These are phyloP conservation scores for Chaetodon trifasciatus DNA, from an alignment of 2,797 vertebrate species.

Conservation along the genomic window DNA sequence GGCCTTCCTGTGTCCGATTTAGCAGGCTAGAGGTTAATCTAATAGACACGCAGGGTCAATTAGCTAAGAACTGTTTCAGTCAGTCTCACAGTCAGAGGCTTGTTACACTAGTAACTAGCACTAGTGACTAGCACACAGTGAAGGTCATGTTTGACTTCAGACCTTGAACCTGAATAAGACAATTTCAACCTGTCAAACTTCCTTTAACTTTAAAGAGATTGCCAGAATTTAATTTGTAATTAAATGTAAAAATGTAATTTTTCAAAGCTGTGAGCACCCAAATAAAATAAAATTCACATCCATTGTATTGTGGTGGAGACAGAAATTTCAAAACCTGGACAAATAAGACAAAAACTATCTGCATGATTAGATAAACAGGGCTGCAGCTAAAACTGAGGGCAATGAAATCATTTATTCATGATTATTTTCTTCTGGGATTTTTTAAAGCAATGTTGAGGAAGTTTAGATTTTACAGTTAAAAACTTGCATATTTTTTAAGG, in stretches of 20 bases:
- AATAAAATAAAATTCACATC: too few species aligned
- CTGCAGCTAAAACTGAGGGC: too few species aligned
- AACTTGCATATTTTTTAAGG: not conserved
- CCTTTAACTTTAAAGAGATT: not conserved
- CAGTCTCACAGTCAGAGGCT: conserved; percentile 2
- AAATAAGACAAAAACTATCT: too few species aligned
- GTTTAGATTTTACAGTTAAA: not conserved
- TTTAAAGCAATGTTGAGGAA: not conserved
- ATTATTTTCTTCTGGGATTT: too few species aligned
- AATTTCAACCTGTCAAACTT: not conserved
- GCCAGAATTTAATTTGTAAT: not conserved
- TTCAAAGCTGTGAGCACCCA: too few species aligned
- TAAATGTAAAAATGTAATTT: too few species aligned
- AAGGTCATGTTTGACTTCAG: conserved; percentile 13
- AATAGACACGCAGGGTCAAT: conserved; percentile 31
- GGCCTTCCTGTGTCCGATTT: conserved; percentile 60
- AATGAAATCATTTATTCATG: too few species aligned
- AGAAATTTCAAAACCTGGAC: too few species aligned
- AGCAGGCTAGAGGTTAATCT: conserved; percentile 71
- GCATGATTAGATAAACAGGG: too few species aligned
- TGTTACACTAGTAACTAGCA: not conserved
- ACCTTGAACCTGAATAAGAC: conserved; percentile 16
- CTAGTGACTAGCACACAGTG: not conserved
- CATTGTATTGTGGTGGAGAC: too few species aligned
- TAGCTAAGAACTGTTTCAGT: conserved; percentile 29